Evolutionary conservation across 2,888 invertebrate species (phyloP).

Genomic region (Ellobium chinense): DNA sequence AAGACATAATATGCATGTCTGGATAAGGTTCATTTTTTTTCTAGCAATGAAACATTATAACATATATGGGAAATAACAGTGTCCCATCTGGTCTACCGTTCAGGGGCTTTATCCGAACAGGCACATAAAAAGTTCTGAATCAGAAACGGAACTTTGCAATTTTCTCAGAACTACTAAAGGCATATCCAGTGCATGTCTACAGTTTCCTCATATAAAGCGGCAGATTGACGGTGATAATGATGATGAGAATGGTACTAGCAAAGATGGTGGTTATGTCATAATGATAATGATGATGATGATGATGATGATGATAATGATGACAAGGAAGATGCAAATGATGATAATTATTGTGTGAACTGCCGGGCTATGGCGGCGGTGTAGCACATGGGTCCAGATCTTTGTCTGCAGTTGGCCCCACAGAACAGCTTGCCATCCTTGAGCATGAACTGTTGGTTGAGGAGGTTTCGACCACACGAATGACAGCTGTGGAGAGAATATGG

Average conservation of each 20-base stretch:
- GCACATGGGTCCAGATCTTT: constrained; percentile 48
- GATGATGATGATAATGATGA: constrained; percentile 7
- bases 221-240: neutral
- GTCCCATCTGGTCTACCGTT: too few relatives aligned
- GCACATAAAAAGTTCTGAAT: too few relatives aligned
- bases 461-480: constrained; percentile 62
- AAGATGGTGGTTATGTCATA: neutral
- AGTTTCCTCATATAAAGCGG: too few relatives aligned
- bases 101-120: too few relatives aligned
- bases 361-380: constrained; percentile 50
- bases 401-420: constrained; percentile 66
- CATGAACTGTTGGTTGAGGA: constrained; percentile 70
- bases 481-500: constrained; percentile 53
- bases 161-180: too few relatives aligned
- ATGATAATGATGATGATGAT: constrained; percentile 20
- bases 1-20: too few relatives aligned
- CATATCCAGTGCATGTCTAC: too few relatives aligned
- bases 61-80: too few relatives aligned
- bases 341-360: constrained; percentile 46
- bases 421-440: constrained; percentile 66
- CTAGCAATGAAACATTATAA: too few relatives aligned
- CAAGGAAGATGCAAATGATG: neutral
- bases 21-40: too few relatives aligned
- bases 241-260: neutral
- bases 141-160: too few relatives aligned